phyloP scores from a whole-genome alignment of 2,797 vertebrate species.

The Pseudochaenichthys georgianus region DNA sequence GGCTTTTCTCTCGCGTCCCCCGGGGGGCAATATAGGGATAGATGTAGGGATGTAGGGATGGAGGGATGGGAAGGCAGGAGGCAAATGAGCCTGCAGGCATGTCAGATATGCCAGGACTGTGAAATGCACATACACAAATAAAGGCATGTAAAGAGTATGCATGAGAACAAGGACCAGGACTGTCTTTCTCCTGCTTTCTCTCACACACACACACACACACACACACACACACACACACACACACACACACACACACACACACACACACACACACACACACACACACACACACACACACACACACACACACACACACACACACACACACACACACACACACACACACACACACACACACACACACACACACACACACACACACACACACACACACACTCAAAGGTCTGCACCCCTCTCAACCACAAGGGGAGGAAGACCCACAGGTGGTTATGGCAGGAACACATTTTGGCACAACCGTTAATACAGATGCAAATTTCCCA shows the following conservation, averaged over 20 bases:
- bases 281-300: no score
- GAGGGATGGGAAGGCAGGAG: slow-evolving; percentile 12
- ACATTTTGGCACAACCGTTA: slow-evolving; percentile 12
- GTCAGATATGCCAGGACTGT: slow-evolving; percentile 48
- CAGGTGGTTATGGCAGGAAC: slow-evolving; percentile 68
- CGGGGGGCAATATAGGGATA: neutral
- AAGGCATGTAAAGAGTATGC: slow-evolving; percentile 30
- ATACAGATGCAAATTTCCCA: slow-evolving; percentile 41
- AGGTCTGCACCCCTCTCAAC: slow-evolving; percentile 1
- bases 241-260: no score
- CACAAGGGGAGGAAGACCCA: slow-evolving; percentile 25
- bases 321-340: no score
- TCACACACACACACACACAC: no score
- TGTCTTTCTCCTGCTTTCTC: neutral
- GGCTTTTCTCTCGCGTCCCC: slow-evolving; percentile 50
- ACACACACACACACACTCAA: neutral
- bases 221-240: no score
- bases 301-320: no score
- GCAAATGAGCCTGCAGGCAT: slow-evolving; percentile 57
- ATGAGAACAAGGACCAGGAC: slow-evolving; percentile 10
- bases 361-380: neutral
- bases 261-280: no score
- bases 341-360: no score
- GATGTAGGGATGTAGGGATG: slow-evolving; percentile 14
- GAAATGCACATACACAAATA: slow-evolving; percentile 40